phyloP scores from a whole-genome alignment of 1,140 invertebrate genomes.

The Diploscapter pachys region DNA sequence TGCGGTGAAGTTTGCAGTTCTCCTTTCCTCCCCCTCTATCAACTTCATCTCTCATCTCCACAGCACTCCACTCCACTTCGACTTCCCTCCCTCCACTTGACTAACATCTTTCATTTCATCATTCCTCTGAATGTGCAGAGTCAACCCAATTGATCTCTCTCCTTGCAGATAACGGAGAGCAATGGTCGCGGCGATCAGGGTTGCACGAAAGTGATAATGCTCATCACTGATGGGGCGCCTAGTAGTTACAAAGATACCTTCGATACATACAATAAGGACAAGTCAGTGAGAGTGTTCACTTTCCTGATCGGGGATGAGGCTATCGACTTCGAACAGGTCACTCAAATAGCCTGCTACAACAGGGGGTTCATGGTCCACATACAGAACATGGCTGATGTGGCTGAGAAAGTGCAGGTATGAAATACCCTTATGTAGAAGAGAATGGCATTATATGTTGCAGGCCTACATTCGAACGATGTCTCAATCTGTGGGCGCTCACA shows the following conservation, averaged over 20 bases:
- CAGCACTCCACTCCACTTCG: neutral
- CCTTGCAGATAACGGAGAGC: conserved; percentile 47
- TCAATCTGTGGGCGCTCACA: conserved; percentile 45
- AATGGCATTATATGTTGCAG: conserved; percentile 36
- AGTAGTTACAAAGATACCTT: conserved; percentile 88
- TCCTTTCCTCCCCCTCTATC: too few species aligned
- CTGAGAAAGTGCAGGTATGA: conserved; percentile 53
- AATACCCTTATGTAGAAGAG: neutral
- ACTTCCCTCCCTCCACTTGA: neutral
- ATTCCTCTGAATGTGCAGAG: neutral
- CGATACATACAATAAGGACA: conserved; percentile 76
- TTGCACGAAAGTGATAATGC: conserved; percentile 96
- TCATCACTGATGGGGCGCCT: conserved; percentile 94
- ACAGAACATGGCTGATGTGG: conserved; percentile 56
- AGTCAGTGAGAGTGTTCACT: conserved; percentile 83
- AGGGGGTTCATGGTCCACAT: conserved; percentile 70
- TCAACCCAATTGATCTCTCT: neutral
- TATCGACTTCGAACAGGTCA: conserved; percentile 81
- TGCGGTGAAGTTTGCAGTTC: too few species aligned
- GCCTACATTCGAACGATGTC: conserved; percentile 57
- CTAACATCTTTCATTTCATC: neutral
- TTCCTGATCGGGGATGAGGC: conserved; percentile 93
- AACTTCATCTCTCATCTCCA: neutral
- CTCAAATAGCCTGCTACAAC: conserved; percentile 95
- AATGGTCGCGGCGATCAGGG: conserved; percentile 37